Evolutionary conservation across 2,797 vertebrate species (phyloP), one percentile per base, ranked within the genome.

Genomic region (Hippoglossus hippoglossus): DNA sequence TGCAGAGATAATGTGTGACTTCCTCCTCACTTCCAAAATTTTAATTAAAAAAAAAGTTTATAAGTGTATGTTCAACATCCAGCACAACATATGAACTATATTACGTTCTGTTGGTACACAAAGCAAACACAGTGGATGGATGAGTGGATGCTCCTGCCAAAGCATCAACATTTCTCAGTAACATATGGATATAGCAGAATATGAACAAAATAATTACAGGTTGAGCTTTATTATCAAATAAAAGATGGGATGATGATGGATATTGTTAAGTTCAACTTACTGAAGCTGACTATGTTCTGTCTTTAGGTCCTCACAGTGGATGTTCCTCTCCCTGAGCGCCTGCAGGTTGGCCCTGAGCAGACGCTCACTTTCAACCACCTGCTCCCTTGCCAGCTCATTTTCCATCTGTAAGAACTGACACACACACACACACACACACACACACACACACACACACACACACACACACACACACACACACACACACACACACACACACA

Each of bases 401-500:
- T 99, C 97, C 81, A 96, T 92, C 73, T 97, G 93, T 5, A 98
- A 84, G 89, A 98, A 99, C 97, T 99, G 69, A 49, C 7, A 22
- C 18, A 69, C 55, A 68, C 55, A 69, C 19, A 39, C 28, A 31
- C 28, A 31, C 2, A 28, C 15, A 54, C 4, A 53, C 55, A 68
- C 55, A 16, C 25, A 54, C 10, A 54, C 9, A 54, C 24, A 26
- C 55, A 68, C 55, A 16, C 25, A 54, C 10, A 54, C 9, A 54
- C 24, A 26, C 55, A 68, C 55, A 16, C 25, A 54, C 10, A 54
- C 9, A 54, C 24, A 26, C 55, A 68, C 55, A 16, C 25, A 54
- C 10, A 54, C 9, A 54, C 24, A 26, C 55, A 68, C 55, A 16
- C 25, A 54, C 10, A 49, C 7, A 22, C 18, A 69, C 55, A 68